phyloP scores from a whole-genome alignment of 2,113 vertebrate species.

The Bubo scandiacus region DNA sequence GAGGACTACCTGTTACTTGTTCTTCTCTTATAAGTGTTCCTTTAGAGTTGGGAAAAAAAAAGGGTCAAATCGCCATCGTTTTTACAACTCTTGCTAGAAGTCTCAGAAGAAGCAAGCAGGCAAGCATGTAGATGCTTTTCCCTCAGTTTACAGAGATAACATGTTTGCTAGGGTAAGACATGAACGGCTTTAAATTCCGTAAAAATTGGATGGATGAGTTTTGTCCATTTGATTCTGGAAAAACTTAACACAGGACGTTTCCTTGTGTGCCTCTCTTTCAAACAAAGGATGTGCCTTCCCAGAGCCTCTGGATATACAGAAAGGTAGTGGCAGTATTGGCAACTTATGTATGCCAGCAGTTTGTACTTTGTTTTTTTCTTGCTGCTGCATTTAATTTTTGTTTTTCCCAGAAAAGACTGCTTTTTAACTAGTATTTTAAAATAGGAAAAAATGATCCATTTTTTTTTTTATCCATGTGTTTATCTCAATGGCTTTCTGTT shows the following conservation, averaged over 20 bases:
- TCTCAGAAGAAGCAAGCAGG: neutral
- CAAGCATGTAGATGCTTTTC: neutral
- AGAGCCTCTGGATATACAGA: no score
- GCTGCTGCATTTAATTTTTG: neutral
- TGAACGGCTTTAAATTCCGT: neutral
- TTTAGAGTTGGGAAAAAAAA: neutral
- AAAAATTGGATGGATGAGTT: neutral
- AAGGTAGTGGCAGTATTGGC: neutral
- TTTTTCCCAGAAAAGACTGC: neutral
- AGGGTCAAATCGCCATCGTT: neutral
- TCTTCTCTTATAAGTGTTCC: fast-evolving
- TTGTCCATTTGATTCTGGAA: neutral
- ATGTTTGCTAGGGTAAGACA: neutral
- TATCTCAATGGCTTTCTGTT: neutral
- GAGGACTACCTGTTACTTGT: neutral
- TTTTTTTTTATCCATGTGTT: neutral
- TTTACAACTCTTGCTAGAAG: neutral
- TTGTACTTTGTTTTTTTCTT: neutral
- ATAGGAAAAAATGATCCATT: fast-evolving
- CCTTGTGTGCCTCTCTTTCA: neutral
- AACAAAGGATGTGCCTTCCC: neutral
- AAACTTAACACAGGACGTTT: neutral
- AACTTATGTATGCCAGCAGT: neutral
- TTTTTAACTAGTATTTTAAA: neutral
- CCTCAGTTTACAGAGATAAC: neutral